Conservation (phyloP, 2,113 vertebrate species). For the Asarcornis scutulata region DNA sequence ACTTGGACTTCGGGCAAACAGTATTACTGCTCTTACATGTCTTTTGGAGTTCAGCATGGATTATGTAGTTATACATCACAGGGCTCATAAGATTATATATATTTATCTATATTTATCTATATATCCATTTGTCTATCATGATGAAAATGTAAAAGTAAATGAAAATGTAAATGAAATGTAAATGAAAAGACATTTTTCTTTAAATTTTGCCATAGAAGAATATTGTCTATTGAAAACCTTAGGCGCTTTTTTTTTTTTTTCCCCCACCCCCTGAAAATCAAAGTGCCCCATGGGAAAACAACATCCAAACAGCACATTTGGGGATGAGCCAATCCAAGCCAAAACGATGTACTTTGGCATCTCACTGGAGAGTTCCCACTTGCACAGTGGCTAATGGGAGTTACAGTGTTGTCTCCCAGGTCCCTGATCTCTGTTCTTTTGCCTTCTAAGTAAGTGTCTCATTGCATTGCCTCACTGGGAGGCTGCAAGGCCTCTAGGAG, state of each 20-base stretch:
- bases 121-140: neutral
- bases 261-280: neutral
- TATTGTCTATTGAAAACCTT: neutral
- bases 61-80: neutral
- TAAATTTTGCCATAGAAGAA: neutral
- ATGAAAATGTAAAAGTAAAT: slow-evolving; percentile 29
- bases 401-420: neutral
- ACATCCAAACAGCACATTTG: neutral
- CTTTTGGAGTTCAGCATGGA: neutral
- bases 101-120: neutral
- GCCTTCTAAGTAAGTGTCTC: neutral
- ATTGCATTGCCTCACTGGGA: rapidly evolving
- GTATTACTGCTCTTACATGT: neutral
- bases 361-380: neutral
- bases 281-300: neutral
- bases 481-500: neutral
- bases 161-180: too few relatives aligned
- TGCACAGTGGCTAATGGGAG: neutral
- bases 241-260: neutral
- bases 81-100: neutral
- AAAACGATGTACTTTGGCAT: neutral
- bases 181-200: neutral
- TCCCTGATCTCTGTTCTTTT: neutral
- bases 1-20: neutral
- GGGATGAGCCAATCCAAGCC: neutral